A percentile compares a stretch with the other conserved stretches of the same genome.
These are phyloP conservation scores for Chrysodeixis includens DNA, from an alignment of 2,888 invertebrate species.

Conservation along the genomic window DNA sequence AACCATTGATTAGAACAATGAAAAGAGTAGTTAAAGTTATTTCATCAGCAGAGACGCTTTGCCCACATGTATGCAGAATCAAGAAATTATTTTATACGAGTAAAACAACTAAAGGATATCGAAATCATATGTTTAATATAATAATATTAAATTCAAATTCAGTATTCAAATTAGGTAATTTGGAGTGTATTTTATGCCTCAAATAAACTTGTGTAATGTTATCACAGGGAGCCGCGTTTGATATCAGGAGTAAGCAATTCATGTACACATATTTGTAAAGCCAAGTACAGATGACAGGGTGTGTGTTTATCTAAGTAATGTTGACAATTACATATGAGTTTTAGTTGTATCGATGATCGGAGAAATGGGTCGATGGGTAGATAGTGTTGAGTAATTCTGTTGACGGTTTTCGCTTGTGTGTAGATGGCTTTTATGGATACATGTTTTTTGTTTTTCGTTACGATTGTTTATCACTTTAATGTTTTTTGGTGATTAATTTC, in stretches of 20 bases:
- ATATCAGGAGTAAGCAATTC: conserved; percentile 5
- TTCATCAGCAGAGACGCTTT: too few species aligned
- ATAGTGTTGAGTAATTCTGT: too few species aligned
- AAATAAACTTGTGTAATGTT: conserved; percentile 1
- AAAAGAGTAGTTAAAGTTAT: too few species aligned
- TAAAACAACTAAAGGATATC: background rate
- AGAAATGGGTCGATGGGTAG: background rate
- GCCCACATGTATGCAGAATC: too few species aligned
- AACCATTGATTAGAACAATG: too few species aligned
- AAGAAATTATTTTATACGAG: too few species aligned
- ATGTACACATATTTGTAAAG: conserved; percentile 3
- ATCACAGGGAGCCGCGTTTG: background rate
- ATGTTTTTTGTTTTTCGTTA: too few species aligned
- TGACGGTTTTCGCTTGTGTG: too few species aligned
- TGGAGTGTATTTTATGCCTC: background rate
- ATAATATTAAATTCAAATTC: background rate
- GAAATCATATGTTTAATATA: background rate
- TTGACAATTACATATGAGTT: conserved; percentile 6
- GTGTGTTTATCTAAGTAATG: background rate
- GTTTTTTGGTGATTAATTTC: too few species aligned
- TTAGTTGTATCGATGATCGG: background rate
- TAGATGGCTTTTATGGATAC: too few species aligned
- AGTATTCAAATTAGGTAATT: background rate
- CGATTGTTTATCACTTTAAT: too few species aligned
- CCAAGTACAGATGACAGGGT: background rate